phyloP scores from a whole-genome alignment of 2,113 vertebrate genomes.

The Tonatia bakeri region DNA sequence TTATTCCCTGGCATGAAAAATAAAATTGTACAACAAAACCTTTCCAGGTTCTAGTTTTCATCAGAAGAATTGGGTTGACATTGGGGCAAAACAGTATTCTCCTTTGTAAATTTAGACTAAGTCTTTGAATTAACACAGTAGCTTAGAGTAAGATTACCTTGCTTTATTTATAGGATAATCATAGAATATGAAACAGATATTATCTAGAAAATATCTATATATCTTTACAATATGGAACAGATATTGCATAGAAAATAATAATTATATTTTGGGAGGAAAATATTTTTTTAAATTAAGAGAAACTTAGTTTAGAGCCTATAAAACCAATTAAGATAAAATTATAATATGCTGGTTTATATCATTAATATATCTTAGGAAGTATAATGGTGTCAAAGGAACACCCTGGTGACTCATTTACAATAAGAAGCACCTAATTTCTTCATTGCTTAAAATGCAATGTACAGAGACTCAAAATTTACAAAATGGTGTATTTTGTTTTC shows the following conservation, averaged over 20 bases:
- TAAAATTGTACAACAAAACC: not conserved
- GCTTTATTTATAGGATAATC: not conserved
- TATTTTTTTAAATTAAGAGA: not conserved
- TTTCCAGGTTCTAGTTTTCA: not conserved
- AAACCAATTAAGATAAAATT: not conserved
- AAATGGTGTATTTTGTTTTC: slow-evolving; percentile 1
- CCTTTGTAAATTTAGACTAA: not conserved
- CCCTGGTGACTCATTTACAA: not conserved
- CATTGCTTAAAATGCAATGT: not conserved
- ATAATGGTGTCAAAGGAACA: not conserved
- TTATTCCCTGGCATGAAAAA: not conserved
- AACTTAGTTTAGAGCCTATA: not conserved
- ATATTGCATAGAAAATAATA: not conserved
- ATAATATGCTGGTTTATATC: not conserved
- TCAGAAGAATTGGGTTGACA: not conserved
- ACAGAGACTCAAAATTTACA: not conserved
- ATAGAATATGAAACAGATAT: not conserved
- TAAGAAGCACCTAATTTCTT: not conserved
- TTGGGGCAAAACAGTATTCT: not conserved
- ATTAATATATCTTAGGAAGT: not conserved
- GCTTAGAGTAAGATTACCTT: not conserved
- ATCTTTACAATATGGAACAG: not conserved
- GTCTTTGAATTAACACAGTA: not conserved
- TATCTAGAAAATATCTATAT: too few relatives aligned
- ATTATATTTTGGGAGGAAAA: not conserved